Conservation (phyloP, 2,888 invertebrate genomes). For the Anaspis maculata region DNA sequence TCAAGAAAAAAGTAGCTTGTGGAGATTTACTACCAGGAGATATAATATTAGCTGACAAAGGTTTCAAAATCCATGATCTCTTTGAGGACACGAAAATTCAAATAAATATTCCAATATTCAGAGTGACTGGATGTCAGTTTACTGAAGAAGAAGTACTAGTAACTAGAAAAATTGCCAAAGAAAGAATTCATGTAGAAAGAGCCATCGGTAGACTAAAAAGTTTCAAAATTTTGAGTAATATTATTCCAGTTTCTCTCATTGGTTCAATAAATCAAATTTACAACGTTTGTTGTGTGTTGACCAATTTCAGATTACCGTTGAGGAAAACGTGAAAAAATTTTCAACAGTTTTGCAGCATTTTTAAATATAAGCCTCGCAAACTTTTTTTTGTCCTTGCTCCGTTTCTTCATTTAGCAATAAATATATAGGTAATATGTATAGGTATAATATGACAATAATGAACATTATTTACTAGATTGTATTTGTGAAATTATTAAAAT, state of each 20-base stretch:
- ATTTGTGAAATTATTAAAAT: too few species aligned
- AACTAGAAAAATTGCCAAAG: constrained; percentile 14
- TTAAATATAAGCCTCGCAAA: too few species aligned
- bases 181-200: constrained; percentile 17
- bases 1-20: constrained; percentile 8
- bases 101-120: constrained; percentile 15
- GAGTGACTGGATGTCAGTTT: constrained; percentile 13
- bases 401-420: too few species aligned
- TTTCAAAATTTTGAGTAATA: constrained; percentile 11
- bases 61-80: constrained; percentile 15
- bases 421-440: too few species aligned
- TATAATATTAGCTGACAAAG: constrained; percentile 19
- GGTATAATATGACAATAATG: too few species aligned
- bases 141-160: constrained; percentile 8
- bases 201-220: constrained; percentile 14
- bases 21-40: constrained; percentile 7
- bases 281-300: too few species aligned
- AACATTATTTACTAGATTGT: too few species aligned
- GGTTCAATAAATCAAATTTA: too few species aligned
- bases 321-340: too few species aligned
- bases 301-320: too few species aligned
- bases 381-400: too few species aligned
- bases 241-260: constrained; percentile 4
- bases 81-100: constrained; percentile 10
- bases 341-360: too few species aligned